A percentile compares a stretch with the other conserved stretches of the same genome.
Evolutionary conservation across 2,888 invertebrate genomes (phyloP).

Genomic region (Timema podura): DNA sequence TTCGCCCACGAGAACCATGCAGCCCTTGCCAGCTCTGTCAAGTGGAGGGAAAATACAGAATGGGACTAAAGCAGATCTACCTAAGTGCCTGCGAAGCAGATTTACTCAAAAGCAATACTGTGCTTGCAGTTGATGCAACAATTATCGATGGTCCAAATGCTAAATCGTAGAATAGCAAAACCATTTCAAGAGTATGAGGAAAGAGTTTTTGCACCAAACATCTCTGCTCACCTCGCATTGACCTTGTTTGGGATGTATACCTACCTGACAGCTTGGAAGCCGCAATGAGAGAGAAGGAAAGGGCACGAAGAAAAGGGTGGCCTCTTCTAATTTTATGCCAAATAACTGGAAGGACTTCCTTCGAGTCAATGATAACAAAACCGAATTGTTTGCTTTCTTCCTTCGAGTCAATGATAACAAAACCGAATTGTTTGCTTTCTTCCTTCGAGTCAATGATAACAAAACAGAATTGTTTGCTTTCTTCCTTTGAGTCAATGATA

Average conservation of each 20-base stretch:
- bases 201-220: neutral
- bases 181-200: slow-evolving; percentile 6
- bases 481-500: no score
- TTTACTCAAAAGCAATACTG: slow-evolving; percentile 3
- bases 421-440: no score
- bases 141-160: slow-evolving; percentile 6
- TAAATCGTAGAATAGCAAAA: neutral
- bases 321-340: no score
- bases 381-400: no score
- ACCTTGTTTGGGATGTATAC: slow-evolving; percentile 1
- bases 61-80: slow-evolving; percentile 1
- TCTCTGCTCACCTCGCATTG: neutral
- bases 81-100: slow-evolving; percentile 6
- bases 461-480: no score
- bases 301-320: no score
- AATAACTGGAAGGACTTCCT: no score
- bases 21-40: slow-evolving; percentile 10
- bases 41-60: slow-evolving; percentile 7
- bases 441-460: no score
- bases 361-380: no score
- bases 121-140: neutral
- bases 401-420: no score
- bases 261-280: neutral
- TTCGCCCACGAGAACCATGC: no score
- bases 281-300: neutral